Percentiles rank a stretch among this genome's conserved stretches.
Evolutionary conservation across 2,113 vertebrate species (phyloP).

Genomic region (Carlito syrichta): DNA sequence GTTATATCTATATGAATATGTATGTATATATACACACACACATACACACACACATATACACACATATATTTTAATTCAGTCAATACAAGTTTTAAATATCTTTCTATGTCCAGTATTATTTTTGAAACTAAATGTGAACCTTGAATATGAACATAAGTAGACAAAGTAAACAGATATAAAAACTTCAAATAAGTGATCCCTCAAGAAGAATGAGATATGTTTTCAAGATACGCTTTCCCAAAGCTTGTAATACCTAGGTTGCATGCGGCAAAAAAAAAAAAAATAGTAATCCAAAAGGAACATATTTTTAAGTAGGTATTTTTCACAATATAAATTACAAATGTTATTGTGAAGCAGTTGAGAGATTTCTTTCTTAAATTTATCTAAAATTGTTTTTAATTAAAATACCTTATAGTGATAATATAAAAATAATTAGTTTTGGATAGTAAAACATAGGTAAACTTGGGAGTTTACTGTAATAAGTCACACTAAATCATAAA

Average conservation of each 20-base stretch:
- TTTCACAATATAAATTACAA: background rate
- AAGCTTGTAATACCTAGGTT: background rate
- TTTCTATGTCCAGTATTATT: background rate
- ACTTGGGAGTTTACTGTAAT: background rate
- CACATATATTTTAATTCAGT: background rate
- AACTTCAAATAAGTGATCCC: background rate
- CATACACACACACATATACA: too few relatives aligned
- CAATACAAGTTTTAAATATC: background rate
- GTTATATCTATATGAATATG: too few relatives aligned
- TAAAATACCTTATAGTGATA: background rate
- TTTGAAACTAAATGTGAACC: background rate
- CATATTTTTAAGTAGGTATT: background rate
- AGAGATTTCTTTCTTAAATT: background rate
- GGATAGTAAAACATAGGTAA: background rate
- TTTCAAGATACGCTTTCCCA: background rate
- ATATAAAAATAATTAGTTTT: background rate
- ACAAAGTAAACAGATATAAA: background rate
- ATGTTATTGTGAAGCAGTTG: background rate
- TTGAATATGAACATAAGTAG: background rate
- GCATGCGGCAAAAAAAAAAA: fast-evolving
- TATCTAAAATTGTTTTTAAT: background rate
- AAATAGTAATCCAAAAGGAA: background rate
- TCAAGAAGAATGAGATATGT: background rate
- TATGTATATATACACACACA: too few relatives aligned
- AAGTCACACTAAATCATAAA: background rate